Evolutionary conservation across 2,797 vertebrate species (phyloP).

Genomic region (Esox lucius): DNA sequence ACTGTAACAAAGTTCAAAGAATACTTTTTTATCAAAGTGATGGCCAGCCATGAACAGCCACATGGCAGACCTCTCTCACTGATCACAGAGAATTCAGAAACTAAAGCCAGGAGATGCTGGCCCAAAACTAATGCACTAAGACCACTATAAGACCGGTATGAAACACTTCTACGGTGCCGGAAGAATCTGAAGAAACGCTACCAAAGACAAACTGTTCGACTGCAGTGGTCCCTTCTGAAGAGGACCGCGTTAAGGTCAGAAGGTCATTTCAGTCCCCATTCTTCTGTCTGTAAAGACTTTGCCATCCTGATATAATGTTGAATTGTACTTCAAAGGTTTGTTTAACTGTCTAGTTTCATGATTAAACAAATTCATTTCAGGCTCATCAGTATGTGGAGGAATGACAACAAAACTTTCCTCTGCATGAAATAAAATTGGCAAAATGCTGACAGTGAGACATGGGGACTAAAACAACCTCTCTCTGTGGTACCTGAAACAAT

Average conservation of each 20-base stretch:
- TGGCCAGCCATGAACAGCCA: conserved; percentile 66
- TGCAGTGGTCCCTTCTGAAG: conserved; percentile 69
- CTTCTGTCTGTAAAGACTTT: conserved; percentile 51
- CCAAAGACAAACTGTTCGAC: conserved; percentile 79
- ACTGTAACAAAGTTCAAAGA: conserved; percentile 74
- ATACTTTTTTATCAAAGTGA: conserved; percentile 67
- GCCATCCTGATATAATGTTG: conserved; percentile 24
- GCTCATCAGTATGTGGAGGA: conserved; percentile 33
- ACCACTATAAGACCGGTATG: conserved; percentile 81
- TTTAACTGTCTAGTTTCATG: background rate
- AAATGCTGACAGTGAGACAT: conserved; percentile 11
- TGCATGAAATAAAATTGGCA: conserved; percentile 14
- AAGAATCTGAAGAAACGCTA: conserved; percentile 78
- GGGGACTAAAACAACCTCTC: conserved; percentile 62
- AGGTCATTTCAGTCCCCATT: conserved; percentile 62
- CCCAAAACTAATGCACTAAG: conserved; percentile 81
- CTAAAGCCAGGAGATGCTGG: conserved; percentile 72
- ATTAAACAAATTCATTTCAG: conserved; percentile 5
- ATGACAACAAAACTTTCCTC: conserved; percentile 40
- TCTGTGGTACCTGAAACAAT: conserved; percentile 60
- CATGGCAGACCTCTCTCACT: conserved; percentile 68
- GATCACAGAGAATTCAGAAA: conserved; percentile 79
- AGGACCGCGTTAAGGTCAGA: conserved; percentile 57
- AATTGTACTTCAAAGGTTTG: background rate
- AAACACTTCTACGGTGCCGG: conserved; percentile 80